Base-by-base conservation (phyloP, 2,113 vertebrate genomes). In the Myiozetetes cayanensis region DNA sequence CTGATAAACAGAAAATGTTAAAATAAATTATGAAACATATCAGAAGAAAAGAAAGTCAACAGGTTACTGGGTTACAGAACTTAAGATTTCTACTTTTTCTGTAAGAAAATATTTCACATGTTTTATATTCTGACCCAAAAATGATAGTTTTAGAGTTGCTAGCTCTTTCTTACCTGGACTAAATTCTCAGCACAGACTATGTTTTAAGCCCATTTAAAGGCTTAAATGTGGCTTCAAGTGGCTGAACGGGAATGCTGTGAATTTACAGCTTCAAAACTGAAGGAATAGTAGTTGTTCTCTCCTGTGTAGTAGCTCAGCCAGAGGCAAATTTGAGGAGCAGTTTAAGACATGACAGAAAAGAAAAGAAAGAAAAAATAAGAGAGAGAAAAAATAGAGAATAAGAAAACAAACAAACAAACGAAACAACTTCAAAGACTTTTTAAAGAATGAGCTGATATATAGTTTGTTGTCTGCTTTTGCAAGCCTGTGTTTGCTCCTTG, bases 331-430 rank as follows among this genome's bases (percentile, higher is more conserved):
- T 79, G 43, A 75, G 33, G 25, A 67, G 5, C 16, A 24, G 8
- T 39, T 58, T 30, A 71, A 31, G 17, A 73, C 8, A 2, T 35
- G 56, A 84, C 4, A 50, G 15, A 11, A 43, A 46, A 43, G 2
- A 9, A 21, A 6, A 7, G 14, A 17, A 13, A 8, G 24, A 16
- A 35, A 18, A 12, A 15, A 18, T 8, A 25, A 27, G 4, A 9
- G 14, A 59, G 22, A 59, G 22, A 10, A 21, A 56, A 56, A 33
- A 33, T 7, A 12, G 20, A 37, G 10, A 61, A 30, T 20, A 62
- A 20, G 25, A 5, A 24, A 19, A 28, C 6, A 11, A 9, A 23
- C 6, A 17, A 24, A 25, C 1, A 3, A 37, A 25, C 1, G 1
- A 39, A 53, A 1, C 1, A 39, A 15, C 13, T 63, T 65, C 31